These are phyloP conservation scores for Drosophila eohydei DNA, from an alignment of 2,888 invertebrate species.

Conservation along the genomic window DNA sequence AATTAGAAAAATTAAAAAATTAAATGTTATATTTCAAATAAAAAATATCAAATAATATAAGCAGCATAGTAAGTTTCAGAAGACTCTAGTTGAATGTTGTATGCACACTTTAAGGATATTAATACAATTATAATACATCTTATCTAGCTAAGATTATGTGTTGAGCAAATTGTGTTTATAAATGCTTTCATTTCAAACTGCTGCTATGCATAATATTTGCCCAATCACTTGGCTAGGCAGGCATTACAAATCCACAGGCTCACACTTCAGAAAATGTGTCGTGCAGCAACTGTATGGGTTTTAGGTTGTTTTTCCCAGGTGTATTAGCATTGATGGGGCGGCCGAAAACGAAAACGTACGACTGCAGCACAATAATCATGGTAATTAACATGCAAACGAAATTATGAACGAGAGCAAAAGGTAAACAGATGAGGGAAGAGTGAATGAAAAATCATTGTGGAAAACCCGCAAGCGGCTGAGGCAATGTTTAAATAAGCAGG, in stretches of 20 bases:
- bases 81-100: not conserved
- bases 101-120: not conserved
- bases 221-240: slow-evolving; percentile 34
- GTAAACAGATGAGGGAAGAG: slow-evolving; percentile 40
- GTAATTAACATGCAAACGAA: slow-evolving; percentile 81
- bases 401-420: slow-evolving; percentile 71
- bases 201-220: slow-evolving; percentile 51
- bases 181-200: slow-evolving; percentile 5
- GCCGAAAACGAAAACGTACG: slow-evolving; percentile 49
- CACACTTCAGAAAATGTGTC: slow-evolving; percentile 40
- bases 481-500: slow-evolving; percentile 67
- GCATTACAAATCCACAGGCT: slow-evolving; percentile 16
- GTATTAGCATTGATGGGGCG: slow-evolving; percentile 43
- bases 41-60: not conserved
- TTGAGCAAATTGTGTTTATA: not conserved
- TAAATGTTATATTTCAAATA: not conserved
- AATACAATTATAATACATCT: not conserved
- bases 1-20: not conserved
- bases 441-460: slow-evolving; percentile 71
- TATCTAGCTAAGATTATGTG: not conserved
- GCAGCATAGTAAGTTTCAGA: not conserved
- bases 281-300: slow-evolving; percentile 25
- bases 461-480: slow-evolving; percentile 36
- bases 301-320: slow-evolving; percentile 53
- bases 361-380: slow-evolving; percentile 72